Evolutionary conservation across 2,888 invertebrate species (phyloP), one percentile per base, ranked within the genome.

Genomic region (Lasius fuliginosus): DNA sequence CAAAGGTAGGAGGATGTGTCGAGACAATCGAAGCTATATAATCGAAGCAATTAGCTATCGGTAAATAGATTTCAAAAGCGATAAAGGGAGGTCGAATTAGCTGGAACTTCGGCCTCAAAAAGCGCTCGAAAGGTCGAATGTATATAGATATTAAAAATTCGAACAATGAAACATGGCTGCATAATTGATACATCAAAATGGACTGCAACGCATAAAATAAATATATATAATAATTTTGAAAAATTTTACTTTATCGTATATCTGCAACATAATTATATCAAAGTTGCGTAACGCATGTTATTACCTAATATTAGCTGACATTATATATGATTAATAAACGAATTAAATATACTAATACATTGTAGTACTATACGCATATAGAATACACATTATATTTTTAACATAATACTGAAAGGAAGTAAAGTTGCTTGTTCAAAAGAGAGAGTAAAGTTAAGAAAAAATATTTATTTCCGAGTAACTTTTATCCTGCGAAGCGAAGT

Each of bases 11-110:
- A 81, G 83, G 64, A 87, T 65, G 53, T 85, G 85, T 86, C 67
- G 76, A 89, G 84, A 90, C 89, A 86, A 89, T 89, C 86, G 88
- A 89, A 90, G 91, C 90, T 36, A 36, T 36, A 36, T 6, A 86
- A 89, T 89, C 86, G 88, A 89, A 90, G 91, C 90, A 90, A 90
- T 90, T 90, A 91, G 87, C 85, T 36, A 87, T 87, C 76, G 84
- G 85, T 90, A 89, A 89, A 90, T 89, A 90, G 84, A 90, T 68
- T 69, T 58, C 62, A 49, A 62, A 27, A n/a, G 58, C 27, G 68
- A 71, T 75, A 23, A 76, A 33, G 81, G 64, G 69, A 65, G 33
- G 30, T 58, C 36, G 79, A 77, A 85, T 89, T 88, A 86, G 87
- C 89, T 69, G 76, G 76, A 76, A 64, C 42, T 71, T 30, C 23